A percentile compares a stretch with the other conserved stretches of the same genome.
Evolutionary conservation across 2,113 vertebrate genomes (phyloP).

Genomic region (Nesoenas mayeri): DNA sequence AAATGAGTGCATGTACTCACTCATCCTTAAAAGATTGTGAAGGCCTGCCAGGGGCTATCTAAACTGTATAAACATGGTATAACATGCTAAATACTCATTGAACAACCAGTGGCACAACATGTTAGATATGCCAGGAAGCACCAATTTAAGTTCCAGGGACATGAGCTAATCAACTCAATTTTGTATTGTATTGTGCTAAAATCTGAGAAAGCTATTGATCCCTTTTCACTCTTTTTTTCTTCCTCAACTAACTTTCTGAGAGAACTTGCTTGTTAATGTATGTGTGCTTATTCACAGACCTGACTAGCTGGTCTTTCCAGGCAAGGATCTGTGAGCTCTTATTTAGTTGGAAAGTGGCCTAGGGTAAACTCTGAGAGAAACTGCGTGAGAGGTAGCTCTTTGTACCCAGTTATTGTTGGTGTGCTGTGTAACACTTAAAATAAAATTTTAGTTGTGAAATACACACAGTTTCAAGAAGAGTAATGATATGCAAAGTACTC

Average conservation of each 20-base stretch:
- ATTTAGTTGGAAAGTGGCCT: neutral
- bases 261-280: neutral
- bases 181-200: neutral
- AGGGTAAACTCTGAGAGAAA: neutral
- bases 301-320: neutral
- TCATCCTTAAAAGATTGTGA: neutral
- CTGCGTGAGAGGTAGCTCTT: neutral
- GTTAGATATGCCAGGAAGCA: neutral
- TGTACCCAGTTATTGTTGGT: neutral
- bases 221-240: accelerated
- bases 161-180: neutral
- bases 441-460: neutral
- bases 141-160: neutral
- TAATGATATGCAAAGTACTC: neutral
- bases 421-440: neutral
- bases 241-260: neutral
- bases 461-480: neutral
- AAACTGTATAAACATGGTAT: neutral
- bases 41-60: neutral
- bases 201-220: neutral
- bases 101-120: neutral
- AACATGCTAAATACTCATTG: neutral
- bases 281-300: neutral
- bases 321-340: neutral
- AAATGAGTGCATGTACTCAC: neutral